Base-by-base conservation (phyloP, 1,140 invertebrate species). In the Adoxophyes honmai region DNA sequence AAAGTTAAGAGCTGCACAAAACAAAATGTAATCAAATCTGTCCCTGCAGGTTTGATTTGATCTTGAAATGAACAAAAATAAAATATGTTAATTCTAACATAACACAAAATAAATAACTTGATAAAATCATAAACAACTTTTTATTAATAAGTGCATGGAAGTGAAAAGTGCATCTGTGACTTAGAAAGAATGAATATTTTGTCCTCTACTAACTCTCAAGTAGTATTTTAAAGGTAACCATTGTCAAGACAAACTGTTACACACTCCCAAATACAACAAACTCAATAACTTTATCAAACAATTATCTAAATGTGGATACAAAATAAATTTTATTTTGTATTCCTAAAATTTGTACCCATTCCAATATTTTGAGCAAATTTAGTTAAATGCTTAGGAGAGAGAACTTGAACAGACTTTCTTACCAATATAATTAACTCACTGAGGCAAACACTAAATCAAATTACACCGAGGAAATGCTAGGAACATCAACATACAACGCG, bases 401-500 rank as follows among this genome's bases (percentile, higher is more conserved):
- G 33, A 64, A 62, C 52, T 68, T 60, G 54, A 61, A 58, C 65
- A 58, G 66, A 55, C 59, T 64, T 68, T 62, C 21, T 60, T 60
- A 54, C 55, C 37, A 58, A 60, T 59, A 36, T 62, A 34, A 66
- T 42, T 54, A 37, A 54, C 44, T 59, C 57, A 61, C 21, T 57
- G 58, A 28, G 42, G 68, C 44, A 70, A 75, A 81, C 78, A 62
- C 70, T 68, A 73, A 74, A 78, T 75, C 62, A 66, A 76, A 72
- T 61, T 66, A 70, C 62, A 65, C 62, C 48, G 61, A 61, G 52
- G 64, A 78, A 52, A 34, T 34, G 33, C 78, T 82, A 85, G 70
- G 73, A 78, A 82, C 78, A 77, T 79, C 68, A 62, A 74, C 61
- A 75, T 73, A 70, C 60, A 69, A 63, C 71, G 60, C 63, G 65